A percentile compares a stretch with the other conserved stretches of the same genome.
These are phyloP conservation scores for Palythoa grandis DNA, from an alignment of 92 coral and sea anemone genomes.

Conservation along the genomic window DNA sequence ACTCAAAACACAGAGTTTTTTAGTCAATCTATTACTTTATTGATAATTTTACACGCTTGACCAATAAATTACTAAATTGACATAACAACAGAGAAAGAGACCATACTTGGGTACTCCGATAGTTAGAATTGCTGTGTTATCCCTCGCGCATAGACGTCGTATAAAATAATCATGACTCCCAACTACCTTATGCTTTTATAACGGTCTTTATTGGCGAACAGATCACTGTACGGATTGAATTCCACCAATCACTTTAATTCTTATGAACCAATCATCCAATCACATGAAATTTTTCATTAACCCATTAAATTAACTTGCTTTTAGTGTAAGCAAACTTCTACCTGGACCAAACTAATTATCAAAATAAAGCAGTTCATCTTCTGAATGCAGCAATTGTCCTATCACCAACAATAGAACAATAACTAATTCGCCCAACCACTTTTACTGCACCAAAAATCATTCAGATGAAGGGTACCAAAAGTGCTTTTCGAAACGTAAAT, in stretches of 20 bases:
- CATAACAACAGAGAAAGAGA: no score
- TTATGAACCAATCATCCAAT: background rate
- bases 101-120: conserved; percentile 44
- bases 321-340: background rate
- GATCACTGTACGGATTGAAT: background rate
- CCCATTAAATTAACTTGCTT: background rate
- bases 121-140: no score
- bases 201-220: background rate
- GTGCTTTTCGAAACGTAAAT: background rate
- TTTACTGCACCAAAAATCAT: background rate
- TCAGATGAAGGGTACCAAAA: background rate
- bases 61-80: no score
- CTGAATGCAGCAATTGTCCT: background rate
- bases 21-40: no score
- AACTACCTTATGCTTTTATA: background rate
- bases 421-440: background rate
- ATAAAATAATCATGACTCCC: background rate
- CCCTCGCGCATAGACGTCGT: background rate
- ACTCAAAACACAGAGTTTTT: no score
- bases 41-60: no score
- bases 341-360: no score
- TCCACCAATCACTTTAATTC: background rate
- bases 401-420: background rate
- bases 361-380: background rate
- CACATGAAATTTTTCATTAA: background rate